Evolutionary conservation across 2,113 vertebrate species (phyloP).

Genomic region (Macquaria ambigua): DNA sequence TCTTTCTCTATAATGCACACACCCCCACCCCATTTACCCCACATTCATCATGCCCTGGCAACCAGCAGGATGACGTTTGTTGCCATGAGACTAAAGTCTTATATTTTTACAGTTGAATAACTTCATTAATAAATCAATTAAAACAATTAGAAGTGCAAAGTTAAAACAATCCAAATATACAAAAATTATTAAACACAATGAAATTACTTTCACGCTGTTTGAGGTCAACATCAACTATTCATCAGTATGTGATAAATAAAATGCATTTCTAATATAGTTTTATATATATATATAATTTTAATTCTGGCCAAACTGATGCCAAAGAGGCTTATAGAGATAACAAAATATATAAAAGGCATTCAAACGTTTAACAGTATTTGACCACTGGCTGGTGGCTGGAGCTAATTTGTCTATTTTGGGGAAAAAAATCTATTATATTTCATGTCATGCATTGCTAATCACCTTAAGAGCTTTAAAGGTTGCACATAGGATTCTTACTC

Average conservation of each 20-base stretch:
- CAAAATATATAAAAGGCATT: background rate
- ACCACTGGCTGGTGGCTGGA: background rate
- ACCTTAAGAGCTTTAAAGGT: conserved; percentile 11
- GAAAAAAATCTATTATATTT: background rate
- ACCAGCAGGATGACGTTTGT: background rate
- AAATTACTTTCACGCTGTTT: background rate
- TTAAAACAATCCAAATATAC: background rate
- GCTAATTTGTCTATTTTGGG: background rate
- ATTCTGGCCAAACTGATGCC: background rate
- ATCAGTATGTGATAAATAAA: background rate
- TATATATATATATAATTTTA: background rate
- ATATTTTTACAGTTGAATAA: background rate
- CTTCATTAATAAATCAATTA: background rate
- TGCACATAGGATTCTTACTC: background rate
- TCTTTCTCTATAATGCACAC: background rate
- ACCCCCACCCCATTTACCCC: too few relatives aligned
- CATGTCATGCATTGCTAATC: background rate
- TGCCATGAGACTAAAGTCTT: background rate
- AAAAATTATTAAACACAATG: background rate
- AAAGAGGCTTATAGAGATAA: background rate
- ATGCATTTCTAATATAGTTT: background rate
- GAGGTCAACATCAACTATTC: too few relatives aligned
- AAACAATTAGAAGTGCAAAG: background rate
- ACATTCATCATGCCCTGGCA: background rate
- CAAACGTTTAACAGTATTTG: background rate